A percentile compares a stretch with the other conserved stretches of the same genome.
Conservation (phyloP, 2,113 vertebrate species). For the Hemichromis elongatus region DNA sequence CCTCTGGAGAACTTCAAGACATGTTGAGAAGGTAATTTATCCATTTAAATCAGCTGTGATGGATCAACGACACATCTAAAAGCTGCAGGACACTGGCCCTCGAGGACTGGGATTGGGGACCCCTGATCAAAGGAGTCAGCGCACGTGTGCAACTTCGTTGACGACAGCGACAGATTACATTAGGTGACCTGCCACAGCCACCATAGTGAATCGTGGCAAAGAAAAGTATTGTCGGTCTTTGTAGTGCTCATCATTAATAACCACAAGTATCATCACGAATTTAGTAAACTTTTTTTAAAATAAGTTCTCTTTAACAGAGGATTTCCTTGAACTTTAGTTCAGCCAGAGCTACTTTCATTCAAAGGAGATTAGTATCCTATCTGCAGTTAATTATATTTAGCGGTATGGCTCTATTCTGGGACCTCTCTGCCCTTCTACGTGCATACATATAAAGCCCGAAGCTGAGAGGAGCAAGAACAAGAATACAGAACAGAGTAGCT, state of each 20-base stretch:
- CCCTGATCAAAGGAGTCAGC: too few species aligned
- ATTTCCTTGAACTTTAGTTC: not conserved
- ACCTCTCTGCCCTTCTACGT: not conserved
- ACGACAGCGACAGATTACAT: constrained; percentile 30
- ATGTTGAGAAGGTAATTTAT: too few species aligned
- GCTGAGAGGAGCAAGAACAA: not conserved
- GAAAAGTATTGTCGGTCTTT: not conserved
- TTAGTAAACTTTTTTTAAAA: not conserved
- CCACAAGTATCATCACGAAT: not conserved
- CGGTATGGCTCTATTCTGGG: not conserved
- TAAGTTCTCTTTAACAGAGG: not conserved
- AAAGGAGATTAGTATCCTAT: not conserved
- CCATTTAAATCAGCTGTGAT: too few species aligned
- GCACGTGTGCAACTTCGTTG: not conserved
- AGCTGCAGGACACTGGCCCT: too few species aligned
- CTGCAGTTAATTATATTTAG: not conserved
- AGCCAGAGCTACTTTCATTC: not conserved
- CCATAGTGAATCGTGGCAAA: not conserved
- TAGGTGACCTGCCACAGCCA: not conserved
- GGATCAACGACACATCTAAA: too few species aligned
- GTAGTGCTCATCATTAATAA: not conserved
- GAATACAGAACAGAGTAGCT: not conserved
- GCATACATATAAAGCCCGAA: not conserved
- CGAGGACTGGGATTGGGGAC: too few species aligned
- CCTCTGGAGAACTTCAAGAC: too few species aligned